These are phyloP conservation scores for Tauraco erythrolophus DNA, from an alignment of 2,113 vertebrate genomes.

Conservation along the genomic window DNA sequence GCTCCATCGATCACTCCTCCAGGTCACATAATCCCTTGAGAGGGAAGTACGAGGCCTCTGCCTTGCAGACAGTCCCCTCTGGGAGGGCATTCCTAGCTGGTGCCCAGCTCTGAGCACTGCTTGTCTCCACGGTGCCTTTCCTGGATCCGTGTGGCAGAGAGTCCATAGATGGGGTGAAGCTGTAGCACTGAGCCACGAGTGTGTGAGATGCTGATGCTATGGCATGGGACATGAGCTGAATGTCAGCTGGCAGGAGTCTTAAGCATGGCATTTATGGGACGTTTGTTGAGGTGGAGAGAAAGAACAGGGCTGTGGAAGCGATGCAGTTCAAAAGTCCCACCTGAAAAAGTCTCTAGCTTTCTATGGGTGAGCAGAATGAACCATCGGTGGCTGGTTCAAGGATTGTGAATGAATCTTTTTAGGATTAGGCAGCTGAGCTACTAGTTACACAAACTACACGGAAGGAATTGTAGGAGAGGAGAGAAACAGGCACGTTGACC, in stretches of 20 bases:
- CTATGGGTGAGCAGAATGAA: rapidly evolving
- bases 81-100: neutral
- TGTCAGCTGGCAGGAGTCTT: rapidly evolving
- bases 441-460: neutral
- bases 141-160: neutral
- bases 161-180: neutral
- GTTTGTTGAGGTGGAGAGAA: neutral
- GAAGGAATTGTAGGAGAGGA: neutral
- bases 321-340: neutral
- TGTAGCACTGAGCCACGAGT: rapidly evolving
- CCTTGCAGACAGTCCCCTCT: neutral
- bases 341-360: neutral
- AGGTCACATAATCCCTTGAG: neutral
- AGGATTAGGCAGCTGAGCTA: neutral
- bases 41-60: neutral
- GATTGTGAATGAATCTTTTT: neutral
- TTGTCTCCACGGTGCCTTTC: neutral
- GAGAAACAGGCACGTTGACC: neutral
- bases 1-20: neutral
- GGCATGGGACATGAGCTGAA: neutral
- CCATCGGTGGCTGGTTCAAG: neutral
- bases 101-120: neutral
- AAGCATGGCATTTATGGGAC: neutral
- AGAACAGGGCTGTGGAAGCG: neutral
- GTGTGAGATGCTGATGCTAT: neutral